These are phyloP conservation scores for Erythrocercus mccallii DNA, from an alignment of 2,113 vertebrate genomes.

Conservation along the genomic window DNA sequence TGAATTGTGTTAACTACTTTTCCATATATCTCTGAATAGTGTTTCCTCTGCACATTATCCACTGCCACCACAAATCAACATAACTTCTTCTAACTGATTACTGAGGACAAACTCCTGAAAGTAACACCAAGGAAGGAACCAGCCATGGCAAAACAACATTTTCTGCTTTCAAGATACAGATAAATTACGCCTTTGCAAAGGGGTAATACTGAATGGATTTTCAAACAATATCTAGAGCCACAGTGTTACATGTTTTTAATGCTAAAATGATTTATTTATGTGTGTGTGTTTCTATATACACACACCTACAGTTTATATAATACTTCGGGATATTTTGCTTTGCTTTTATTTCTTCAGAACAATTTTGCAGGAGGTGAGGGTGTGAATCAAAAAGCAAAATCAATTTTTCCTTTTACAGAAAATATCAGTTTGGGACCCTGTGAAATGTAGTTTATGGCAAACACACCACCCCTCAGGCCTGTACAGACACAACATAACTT, in stretches of 20 bases:
- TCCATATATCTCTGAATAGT: neutral
- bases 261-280: neutral
- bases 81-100: neutral
- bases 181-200: neutral
- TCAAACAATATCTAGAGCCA: neutral
- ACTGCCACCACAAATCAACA: neutral
- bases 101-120: neutral
- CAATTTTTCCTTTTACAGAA: slow-evolving; percentile 1
- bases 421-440: neutral
- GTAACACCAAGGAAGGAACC: neutral
- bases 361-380: neutral
- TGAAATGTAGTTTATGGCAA: neutral
- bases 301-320: neutral
- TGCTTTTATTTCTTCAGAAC: neutral
- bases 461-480: neutral
- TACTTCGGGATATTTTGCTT: neutral
- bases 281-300: neutral
- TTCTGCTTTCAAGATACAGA: neutral
- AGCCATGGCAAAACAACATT: neutral
- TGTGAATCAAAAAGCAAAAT: neutral
- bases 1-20: neutral
- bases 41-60: neutral
- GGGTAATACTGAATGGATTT: neutral
- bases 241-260: neutral
- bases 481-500: neutral